Evolutionary conservation across 2,888 invertebrate species (phyloP).

Genomic region (Tipula lateralis): DNA sequence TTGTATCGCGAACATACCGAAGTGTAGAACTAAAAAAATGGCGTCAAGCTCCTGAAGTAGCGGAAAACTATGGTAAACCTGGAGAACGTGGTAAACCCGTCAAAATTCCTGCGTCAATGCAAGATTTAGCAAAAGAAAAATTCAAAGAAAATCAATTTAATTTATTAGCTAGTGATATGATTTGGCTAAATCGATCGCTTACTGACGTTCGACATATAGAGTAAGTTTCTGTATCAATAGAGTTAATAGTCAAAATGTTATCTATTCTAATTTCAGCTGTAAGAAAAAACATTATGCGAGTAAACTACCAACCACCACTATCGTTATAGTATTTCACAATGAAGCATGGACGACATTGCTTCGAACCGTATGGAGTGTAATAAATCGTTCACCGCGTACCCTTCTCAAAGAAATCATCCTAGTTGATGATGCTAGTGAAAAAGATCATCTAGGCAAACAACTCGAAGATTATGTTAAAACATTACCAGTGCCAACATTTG

Average conservation of each 20-base stretch:
- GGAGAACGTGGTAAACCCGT: conserved; percentile 94
- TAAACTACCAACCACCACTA: conserved; percentile 85
- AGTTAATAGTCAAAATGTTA: conserved; percentile 31
- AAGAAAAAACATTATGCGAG: conserved; percentile 72
- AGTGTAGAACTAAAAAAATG: conserved; percentile 59
- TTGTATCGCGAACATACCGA: conserved; percentile 47
- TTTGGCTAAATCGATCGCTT: conserved; percentile 90
- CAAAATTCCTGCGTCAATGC: conserved; percentile 77
- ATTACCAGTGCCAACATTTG: conserved; percentile 78
- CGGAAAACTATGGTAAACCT: conserved; percentile 63
- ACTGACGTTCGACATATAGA: conserved; percentile 89
- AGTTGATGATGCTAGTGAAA: conserved; percentile 96
- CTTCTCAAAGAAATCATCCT: conserved; percentile 91
- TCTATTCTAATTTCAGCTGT: conserved; percentile 55
- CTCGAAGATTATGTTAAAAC: conserved; percentile 84
- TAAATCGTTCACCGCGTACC: conserved; percentile 84
- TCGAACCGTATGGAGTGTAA: conserved; percentile 94
- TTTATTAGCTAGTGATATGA: conserved; percentile 94
- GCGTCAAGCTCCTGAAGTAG: conserved; percentile 66
- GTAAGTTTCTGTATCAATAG: conserved; percentile 49
- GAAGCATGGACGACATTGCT: conserved; percentile 97
- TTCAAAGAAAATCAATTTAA: conserved; percentile 99
- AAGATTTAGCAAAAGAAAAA: conserved; percentile 85
- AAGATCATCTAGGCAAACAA: conserved; percentile 82
- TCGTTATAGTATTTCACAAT: conserved; percentile 98